Evolutionary conservation across 2,888 invertebrate species (phyloP).

Genomic region (Dynastes tityus): DNA sequence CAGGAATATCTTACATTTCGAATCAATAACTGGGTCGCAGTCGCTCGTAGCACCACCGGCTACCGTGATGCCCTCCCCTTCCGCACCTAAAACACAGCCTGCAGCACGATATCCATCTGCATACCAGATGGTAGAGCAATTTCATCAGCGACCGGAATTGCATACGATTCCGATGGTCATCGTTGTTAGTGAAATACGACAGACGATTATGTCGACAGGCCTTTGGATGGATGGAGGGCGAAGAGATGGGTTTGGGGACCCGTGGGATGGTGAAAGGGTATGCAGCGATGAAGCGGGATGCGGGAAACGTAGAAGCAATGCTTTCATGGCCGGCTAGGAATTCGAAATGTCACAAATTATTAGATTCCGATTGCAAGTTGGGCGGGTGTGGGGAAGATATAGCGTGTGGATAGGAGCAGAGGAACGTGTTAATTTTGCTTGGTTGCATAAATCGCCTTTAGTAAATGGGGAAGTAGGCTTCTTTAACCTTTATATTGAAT

Average conservation of each 20-base stretch:
- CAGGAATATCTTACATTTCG: too few relatives aligned
- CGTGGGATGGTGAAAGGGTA: too few relatives aligned
- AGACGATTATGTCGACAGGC: conserved; percentile 23
- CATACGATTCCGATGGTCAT: conserved; percentile 44
- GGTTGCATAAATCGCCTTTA: too few relatives aligned
- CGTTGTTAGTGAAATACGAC: conserved; percentile 41
- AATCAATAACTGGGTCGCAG: too few relatives aligned
- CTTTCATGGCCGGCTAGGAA: conserved; percentile 28
- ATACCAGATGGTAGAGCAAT: conserved; percentile 40
- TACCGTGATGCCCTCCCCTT: too few relatives aligned
- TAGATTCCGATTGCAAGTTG: conserved; percentile 38
- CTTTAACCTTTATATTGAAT: too few relatives aligned
- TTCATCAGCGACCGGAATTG: conserved; percentile 41
- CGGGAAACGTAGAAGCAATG: conserved; percentile 20
- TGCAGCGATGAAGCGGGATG: background rate
- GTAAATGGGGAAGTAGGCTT: too few relatives aligned
- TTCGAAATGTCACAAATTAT: conserved; percentile 42
- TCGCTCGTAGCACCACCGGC: too few relatives aligned
- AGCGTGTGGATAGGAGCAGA: too few relatives aligned
- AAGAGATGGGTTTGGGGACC: background rate
- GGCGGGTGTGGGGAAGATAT: too few relatives aligned
- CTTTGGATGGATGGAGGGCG: background rate
- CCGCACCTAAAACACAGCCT: background rate
- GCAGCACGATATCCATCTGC: conserved; percentile 35
- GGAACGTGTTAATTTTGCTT: too few relatives aligned